phyloP scores from a whole-genome alignment of 2,113 vertebrate genomes.

The Marmota monax region DNA sequence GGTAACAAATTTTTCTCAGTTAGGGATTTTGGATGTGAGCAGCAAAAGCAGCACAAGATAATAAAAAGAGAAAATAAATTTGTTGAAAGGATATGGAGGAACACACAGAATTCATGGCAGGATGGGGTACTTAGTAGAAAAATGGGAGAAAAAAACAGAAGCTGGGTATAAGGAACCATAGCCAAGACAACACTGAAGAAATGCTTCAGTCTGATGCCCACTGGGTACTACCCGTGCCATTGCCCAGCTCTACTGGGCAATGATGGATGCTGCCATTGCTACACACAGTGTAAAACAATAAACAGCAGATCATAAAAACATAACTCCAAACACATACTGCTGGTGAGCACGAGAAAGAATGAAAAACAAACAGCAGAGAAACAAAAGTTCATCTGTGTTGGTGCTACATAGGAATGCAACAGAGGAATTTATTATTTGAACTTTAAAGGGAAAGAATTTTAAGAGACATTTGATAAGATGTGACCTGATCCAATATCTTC shows the following conservation, averaged over 20 bases:
- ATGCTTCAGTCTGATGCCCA: neutral
- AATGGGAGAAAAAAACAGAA: constrained; percentile 29
- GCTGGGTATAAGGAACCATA: neutral
- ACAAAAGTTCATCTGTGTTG: neutral
- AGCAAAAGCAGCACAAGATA: constrained; percentile 9
- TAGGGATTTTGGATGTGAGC: neutral
- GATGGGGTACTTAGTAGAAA: neutral
- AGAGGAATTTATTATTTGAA: neutral
- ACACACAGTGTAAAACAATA: neutral
- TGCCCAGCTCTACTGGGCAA: neutral
- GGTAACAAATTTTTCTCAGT: neutral
- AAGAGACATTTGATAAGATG: neutral
- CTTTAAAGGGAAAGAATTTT: neutral
- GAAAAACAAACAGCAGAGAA: neutral
- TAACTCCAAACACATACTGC: neutral
- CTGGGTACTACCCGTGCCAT: neutral
- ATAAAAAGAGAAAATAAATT: constrained; percentile 35
- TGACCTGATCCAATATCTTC: neutral
- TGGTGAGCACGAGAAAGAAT: neutral
- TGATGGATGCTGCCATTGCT: neutral
- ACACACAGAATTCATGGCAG: constrained; percentile 43
- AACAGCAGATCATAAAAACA: neutral
- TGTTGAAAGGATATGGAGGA: neutral
- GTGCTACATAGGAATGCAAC: neutral
- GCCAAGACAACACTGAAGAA: neutral